Evolutionary conservation across 2,797 vertebrate genomes (phyloP).

Genomic region (Heteromormyrus szaboi): DNA sequence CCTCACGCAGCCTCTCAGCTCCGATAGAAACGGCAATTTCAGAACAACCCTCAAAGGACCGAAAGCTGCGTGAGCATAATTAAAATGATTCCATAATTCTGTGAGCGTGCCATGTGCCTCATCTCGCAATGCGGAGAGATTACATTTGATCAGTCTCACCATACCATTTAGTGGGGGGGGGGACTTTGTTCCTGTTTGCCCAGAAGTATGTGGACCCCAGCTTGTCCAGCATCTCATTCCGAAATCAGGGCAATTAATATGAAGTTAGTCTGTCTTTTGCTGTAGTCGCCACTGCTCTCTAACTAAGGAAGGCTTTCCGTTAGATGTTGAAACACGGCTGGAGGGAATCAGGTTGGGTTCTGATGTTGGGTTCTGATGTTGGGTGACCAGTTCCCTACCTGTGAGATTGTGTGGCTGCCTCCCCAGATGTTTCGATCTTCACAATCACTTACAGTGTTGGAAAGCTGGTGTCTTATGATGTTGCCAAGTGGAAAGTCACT

Average conservation of each 20-base stretch:
- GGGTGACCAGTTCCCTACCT: background rate
- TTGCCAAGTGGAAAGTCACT: background rate
- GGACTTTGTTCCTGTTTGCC: background rate
- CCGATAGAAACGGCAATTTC: conserved; percentile 14
- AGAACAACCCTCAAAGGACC: background rate
- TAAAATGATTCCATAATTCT: background rate
- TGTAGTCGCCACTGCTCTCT: background rate
- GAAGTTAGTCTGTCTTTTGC: background rate
- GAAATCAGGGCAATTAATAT: background rate
- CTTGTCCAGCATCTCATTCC: background rate
- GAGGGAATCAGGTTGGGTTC: background rate
- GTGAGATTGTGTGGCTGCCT: background rate
- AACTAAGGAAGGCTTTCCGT: background rate
- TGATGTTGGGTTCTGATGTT: background rate
- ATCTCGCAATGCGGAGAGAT: background rate
- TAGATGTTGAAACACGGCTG: background rate
- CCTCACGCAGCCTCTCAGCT: background rate
- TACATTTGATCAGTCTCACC: background rate
- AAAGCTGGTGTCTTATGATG: background rate
- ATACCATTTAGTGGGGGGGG: background rate
- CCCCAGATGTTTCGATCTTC: background rate
- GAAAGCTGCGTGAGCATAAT: background rate
- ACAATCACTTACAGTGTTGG: background rate
- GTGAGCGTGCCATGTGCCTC: background rate
- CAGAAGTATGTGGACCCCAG: background rate